Conservation (phyloP, 2,797 vertebrate species). For the Semotilus atromaculatus region DNA sequence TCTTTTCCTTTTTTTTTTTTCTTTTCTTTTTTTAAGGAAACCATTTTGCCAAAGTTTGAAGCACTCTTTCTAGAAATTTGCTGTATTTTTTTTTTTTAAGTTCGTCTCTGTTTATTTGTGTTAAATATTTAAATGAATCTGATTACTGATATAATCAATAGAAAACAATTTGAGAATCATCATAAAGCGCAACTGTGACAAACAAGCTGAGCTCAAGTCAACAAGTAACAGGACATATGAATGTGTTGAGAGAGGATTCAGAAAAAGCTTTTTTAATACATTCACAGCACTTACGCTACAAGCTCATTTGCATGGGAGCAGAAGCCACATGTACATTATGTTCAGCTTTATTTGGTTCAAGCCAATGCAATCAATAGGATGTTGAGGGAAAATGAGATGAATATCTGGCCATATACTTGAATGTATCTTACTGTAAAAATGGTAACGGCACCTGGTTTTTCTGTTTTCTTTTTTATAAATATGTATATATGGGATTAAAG, state of each 20-base stretch:
- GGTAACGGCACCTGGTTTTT: slow-evolving; percentile 17
- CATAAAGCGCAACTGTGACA: not conserved
- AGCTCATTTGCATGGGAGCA: slow-evolving; percentile 5
- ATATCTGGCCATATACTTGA: slow-evolving; percentile 70
- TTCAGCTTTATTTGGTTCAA: slow-evolving; percentile 32
- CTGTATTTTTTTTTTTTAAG: not conserved
- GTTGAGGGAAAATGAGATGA: slow-evolving; percentile 67
- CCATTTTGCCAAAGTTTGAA: slow-evolving; percentile 23
- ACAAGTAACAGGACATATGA: not conserved
- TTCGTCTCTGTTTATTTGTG: slow-evolving; percentile 2
- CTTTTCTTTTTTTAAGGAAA: not conserved
- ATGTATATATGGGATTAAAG: slow-evolving; percentile 69
- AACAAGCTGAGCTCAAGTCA: not conserved
- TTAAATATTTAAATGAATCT: not conserved
- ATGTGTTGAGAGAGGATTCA: not conserved
- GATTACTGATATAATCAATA: not conserved
- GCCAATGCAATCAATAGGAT: slow-evolving; percentile 59
- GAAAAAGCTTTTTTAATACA: not conserved
- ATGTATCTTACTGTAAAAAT: slow-evolving; percentile 58
- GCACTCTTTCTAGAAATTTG: not conserved
- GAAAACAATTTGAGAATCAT: not conserved
- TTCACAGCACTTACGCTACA: not conserved
- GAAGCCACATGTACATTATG: not conserved
- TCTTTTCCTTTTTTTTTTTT: not conserved
- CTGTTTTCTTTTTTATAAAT: slow-evolving; percentile 49